Percentiles rank a stretch among this genome's conserved stretches.
Conservation (phyloP, 2,888 invertebrate species). For the Eupithecia tripunctaria region DNA sequence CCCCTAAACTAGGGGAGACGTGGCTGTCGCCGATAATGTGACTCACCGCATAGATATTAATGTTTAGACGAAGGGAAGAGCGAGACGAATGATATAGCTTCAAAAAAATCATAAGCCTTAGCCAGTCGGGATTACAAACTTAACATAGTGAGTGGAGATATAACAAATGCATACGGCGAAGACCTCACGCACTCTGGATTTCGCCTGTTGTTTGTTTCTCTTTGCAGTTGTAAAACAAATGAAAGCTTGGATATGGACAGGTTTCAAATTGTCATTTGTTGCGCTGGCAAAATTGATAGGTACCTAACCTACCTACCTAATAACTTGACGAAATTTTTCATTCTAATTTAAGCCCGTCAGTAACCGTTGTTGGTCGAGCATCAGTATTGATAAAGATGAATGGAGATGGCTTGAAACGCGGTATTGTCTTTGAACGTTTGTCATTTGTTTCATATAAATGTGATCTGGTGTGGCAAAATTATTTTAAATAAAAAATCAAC, state of each 20-base stretch:
- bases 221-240: not conserved
- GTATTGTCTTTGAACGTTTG: too few relatives aligned
- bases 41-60: conserved; percentile 67
- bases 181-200: not conserved
- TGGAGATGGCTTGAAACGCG: too few relatives aligned
- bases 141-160: conserved; percentile 1
- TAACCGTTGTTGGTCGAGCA: too few relatives aligned
- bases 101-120: conserved; percentile 23
- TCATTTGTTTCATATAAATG: too few relatives aligned
- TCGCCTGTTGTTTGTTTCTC: not conserved
- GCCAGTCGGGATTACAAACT: conserved; percentile 1
- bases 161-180: not conserved
- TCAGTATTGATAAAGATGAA: too few relatives aligned
- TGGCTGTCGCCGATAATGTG: conserved; percentile 60
- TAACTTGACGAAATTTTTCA: too few relatives aligned
- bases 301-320: too few relatives aligned
- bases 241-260: not conserved
- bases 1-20: conserved; percentile 57
- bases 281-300: too few relatives aligned
- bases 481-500: too few relatives aligned
- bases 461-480: not conserved
- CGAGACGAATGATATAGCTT: conserved; percentile 37
- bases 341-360: too few relatives aligned
- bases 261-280: not conserved
- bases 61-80: conserved; percentile 52